Conservation (phyloP, 2,113 vertebrate genomes). For the Dromiciops gliroides region DNA sequence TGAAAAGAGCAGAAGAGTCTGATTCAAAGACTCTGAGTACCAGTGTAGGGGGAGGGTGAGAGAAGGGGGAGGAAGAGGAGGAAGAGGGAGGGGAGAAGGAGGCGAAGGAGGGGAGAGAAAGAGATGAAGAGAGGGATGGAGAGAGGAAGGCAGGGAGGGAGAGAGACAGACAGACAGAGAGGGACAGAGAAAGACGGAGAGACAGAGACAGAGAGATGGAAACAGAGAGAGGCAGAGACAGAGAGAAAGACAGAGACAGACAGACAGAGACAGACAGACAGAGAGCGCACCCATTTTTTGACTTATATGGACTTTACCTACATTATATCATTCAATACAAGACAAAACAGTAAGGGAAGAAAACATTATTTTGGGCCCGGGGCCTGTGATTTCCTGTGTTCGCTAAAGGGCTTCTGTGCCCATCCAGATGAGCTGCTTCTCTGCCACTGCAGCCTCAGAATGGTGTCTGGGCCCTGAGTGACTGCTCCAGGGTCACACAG, state of each 20-base stretch:
- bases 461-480: no score
- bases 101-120: no score
- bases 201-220: no score
- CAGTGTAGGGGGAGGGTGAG: fast-evolving
- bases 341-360: neutral
- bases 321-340: neutral
- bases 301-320: neutral
- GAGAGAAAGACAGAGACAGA: no score
- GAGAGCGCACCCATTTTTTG: neutral
- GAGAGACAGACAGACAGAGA: neutral
- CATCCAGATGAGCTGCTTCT: neutral
- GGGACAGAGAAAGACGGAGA: no score
- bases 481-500: neutral
- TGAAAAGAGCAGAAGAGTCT: neutral
- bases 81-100: neutral
- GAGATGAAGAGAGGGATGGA: no score
- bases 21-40: neutral
- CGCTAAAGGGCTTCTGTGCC: no score
- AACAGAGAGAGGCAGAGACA: no score
- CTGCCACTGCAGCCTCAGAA: neutral
- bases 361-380: neutral
- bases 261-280: neutral
- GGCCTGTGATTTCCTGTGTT: neutral
- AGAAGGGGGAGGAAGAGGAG: no score
- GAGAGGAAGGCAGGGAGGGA: neutral